Evolutionary conservation across 1,140 invertebrate species (phyloP), one percentile per base, ranked within the genome.

Genomic region (Lasioglossum baleicum): DNA sequence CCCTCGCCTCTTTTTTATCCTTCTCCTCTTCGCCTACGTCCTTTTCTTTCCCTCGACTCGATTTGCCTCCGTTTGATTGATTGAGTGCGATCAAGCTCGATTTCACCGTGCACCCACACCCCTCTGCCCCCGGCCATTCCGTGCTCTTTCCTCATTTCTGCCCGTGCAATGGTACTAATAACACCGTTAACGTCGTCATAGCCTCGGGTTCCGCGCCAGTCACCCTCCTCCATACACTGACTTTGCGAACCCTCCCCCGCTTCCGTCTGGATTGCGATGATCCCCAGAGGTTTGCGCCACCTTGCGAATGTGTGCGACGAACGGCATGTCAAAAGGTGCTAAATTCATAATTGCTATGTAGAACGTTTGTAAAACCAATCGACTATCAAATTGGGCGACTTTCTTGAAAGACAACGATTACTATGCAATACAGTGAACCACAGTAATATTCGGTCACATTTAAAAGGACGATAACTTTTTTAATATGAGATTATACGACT

Each of bases 41-140:
- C 73, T 80, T 83, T 83, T 82, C 69, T 56, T 70, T 53, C 72
- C 63, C 60, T 81, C 81, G 67, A 66, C 81, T 83, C 75, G 76
- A 88, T 88, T 88, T 88, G 87, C 87, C 83, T 84, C 77, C 76
- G 83, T 88, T 88, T 88, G 86, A 88, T 88, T 86, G 87, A 88
- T 88, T 82, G 84, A 81, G 74, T 31, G 63, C 75, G 80, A 83
- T 85, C 75, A 63, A 79, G 70, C 40, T 85, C 84, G 84, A 86
- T 86, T 85, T 85, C 83, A 85, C 48, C 71, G 51, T 65, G 35
- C 75, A 26, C 42, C 79, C 58, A 48, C 44, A 53, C 44, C 65
- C 40, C 31, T 26, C 26, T 26, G 51, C 58, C 53, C 35, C 60
- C 68, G 10, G 58, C 56, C 48, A 20, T 13, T 13, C 35, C 35